Evolutionary conservation across 2,797 vertebrate species (phyloP), one percentile per base, ranked within the genome.

Genomic region (Halcyon badia): DNA sequence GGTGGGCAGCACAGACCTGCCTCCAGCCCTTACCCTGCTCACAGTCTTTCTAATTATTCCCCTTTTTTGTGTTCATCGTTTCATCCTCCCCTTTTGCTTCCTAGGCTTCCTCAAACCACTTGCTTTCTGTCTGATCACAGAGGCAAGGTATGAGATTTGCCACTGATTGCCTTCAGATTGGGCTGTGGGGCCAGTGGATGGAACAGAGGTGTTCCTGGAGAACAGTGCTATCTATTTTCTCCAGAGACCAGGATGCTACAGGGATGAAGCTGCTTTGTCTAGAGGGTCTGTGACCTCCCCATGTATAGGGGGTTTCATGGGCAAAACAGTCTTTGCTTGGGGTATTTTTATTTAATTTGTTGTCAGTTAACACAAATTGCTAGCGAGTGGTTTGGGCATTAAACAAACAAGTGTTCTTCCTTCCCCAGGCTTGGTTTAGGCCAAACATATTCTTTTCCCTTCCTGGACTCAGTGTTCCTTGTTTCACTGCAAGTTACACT

Each of bases 131-230:
- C 30, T 73, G 72, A 42, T 73, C 51, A 41, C 60, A 54, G 46
- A 56, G 72, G 19, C 54, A 22, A 75, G n/a, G 7, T 6, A 5
- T 42, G 78, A 33, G 41, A 41, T 91, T 21, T 56, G n/a, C 8
- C 42, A 70, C 49, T 0, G 0, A 1, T 26, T 84, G 46, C 49
- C 37, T 54, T 80, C 0, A 0, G 30, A 19, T 2, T 35, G 57
- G 22, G 49, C 5, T 44, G 26, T 66, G 60, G 64, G 72, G 56
- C 20, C 75, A 57, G 70, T 0, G 0, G 28, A 41, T 20, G 58
- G 33, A 65, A 41, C 1, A 1, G 37, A 35, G 22, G 5, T 57
- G 30, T 65, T 76, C 57, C 48, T 73, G 66, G 41, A 46, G 30
- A 28, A 12, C 8, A 0, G 17, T 51, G 31, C 39, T 70, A 16